These are phyloP conservation scores for Dendrolimus kikuchii DNA, from an alignment of 1,140 invertebrate species.

Conservation along the genomic window DNA sequence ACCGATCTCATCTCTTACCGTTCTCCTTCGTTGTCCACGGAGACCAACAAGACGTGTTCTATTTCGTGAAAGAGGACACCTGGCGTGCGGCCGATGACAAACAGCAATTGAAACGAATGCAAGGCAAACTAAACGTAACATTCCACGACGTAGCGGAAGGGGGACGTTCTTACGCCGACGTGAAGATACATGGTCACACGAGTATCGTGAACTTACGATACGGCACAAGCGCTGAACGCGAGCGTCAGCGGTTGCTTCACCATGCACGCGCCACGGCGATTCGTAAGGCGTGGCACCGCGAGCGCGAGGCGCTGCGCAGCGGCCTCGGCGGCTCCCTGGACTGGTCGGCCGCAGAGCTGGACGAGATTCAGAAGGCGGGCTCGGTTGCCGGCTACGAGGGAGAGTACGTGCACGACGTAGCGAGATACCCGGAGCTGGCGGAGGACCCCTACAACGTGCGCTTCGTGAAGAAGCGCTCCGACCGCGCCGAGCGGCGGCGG, in stretches of 20 bases:
- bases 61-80: conserved; percentile 94
- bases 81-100: conserved; percentile 91
- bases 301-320: conserved; percentile 86
- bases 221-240: conserved; percentile 90
- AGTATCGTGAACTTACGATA: conserved; percentile 90
- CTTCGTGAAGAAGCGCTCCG: conserved; percentile 85
- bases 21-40: conserved; percentile 92
- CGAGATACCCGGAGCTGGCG: conserved; percentile 91
- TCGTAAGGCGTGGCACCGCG: conserved; percentile 92
- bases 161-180: conserved; percentile 82
- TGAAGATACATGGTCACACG: conserved; percentile 88
- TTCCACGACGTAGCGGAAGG: conserved; percentile 89
- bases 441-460: conserved; percentile 96
- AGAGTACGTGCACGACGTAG: conserved; percentile 92
- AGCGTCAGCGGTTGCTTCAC: conserved; percentile 88
- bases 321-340: conserved; percentile 83
- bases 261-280: conserved; percentile 90
- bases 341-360: conserved; percentile 85
- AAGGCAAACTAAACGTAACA: conserved; percentile 93
- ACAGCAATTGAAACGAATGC: conserved; percentile 88
- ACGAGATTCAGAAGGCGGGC: conserved; percentile 89
- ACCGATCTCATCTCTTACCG: conserved; percentile 89
- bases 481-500: conserved; percentile 76
- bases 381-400: conserved; percentile 89
- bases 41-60: conserved; percentile 92